Conservation (phyloP, 2,797 vertebrate genomes). For the Anableps anableps region DNA sequence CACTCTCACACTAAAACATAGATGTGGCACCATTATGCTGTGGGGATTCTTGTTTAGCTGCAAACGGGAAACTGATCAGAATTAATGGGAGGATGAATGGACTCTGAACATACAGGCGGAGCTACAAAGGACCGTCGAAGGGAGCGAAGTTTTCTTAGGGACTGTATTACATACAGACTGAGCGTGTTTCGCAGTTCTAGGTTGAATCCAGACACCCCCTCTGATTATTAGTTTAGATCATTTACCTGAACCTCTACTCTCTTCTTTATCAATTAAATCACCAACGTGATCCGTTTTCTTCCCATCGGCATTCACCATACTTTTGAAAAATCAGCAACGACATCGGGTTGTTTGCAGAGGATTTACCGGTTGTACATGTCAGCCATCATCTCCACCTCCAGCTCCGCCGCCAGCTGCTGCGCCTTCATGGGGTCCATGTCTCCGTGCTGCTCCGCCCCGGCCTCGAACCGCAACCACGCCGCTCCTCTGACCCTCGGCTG, state of each 20-base stretch:
- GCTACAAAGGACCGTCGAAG: too few relatives aligned
- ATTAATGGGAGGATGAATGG: not conserved
- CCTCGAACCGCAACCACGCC: conserved; percentile 6
- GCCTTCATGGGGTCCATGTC: conserved; percentile 93
- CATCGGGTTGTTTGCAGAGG: not conserved
- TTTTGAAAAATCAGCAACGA: not conserved
- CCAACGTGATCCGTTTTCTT: too few relatives aligned
- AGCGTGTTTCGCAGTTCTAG: not conserved
- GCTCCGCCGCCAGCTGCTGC: conserved; percentile 94
- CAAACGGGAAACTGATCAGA: not conserved
- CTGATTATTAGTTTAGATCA: not conserved
- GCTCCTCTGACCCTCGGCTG: conserved; percentile 20
- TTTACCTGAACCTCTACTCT: not conserved
- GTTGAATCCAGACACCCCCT: not conserved
- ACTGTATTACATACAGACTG: too few relatives aligned
- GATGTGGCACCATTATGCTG: not conserved
- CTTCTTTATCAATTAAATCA: too few relatives aligned
- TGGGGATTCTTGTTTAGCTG: not conserved
- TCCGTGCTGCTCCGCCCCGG: not conserved
- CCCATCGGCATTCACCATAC: not conserved
- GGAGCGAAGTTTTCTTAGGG: too few relatives aligned
- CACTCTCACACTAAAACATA: not conserved
- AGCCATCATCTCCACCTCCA: conserved; percentile 99
- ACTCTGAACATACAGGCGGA: not conserved
- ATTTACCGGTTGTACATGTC: conserved; percentile 98